A percentile compares a stretch with the other conserved stretches of the same genome.
Conservation (phyloP, 2,797 vertebrate species). For the Discoglossus pictus region DNA sequence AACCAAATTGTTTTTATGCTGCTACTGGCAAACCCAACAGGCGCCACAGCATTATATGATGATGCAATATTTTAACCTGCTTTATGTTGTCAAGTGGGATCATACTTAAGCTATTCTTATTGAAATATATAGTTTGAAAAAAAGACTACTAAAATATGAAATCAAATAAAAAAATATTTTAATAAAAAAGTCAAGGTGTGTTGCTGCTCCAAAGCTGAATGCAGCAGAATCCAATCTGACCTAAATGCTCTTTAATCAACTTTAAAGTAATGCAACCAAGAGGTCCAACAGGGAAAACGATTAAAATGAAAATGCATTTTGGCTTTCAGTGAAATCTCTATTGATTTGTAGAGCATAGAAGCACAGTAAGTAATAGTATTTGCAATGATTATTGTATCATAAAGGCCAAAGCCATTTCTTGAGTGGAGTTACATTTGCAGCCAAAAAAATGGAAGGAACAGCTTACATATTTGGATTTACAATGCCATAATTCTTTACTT, state of each 20-base stretch:
- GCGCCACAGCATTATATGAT: too few relatives aligned
- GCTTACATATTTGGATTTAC: too few relatives aligned
- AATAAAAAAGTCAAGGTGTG: too few relatives aligned
- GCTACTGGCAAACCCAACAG: too few relatives aligned
- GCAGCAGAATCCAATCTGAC: not conserved
- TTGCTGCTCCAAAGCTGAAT: not conserved
- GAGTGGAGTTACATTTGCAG: not conserved
- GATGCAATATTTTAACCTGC: too few relatives aligned
- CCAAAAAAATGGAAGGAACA: not conserved
- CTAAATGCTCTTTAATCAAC: constrained; percentile 18
- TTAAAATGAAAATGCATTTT: constrained; percentile 13
- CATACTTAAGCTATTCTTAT: too few relatives aligned
- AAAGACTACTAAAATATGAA: too few relatives aligned
- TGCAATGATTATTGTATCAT: constrained; percentile 8
- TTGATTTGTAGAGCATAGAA: constrained; percentile 1
- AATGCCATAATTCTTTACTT: too few relatives aligned
- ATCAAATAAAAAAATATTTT: too few relatives aligned
- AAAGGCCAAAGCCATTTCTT: not conserved
- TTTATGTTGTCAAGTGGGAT: too few relatives aligned
- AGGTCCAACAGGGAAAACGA: not conserved
- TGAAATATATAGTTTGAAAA: too few relatives aligned
- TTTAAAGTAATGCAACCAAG: constrained; percentile 11
- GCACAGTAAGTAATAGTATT: constrained; percentile 1
- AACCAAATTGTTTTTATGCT: too few relatives aligned
- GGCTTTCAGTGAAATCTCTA: constrained; percentile 6